Conservation (phyloP, 2,888 invertebrate species). For the Clostera curtula region DNA sequence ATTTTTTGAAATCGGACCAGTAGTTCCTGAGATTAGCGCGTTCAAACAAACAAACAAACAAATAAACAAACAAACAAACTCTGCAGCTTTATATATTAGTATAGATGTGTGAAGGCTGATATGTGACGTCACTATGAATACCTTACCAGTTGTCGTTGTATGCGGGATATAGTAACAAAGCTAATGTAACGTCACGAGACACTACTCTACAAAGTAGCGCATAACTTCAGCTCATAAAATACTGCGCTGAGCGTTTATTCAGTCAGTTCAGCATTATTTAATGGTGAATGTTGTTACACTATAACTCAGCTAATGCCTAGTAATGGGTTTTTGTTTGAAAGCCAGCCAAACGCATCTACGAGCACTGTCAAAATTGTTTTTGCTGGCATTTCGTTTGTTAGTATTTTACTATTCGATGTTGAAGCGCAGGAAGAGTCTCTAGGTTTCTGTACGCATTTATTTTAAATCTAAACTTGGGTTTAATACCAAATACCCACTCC, state of each 20-base stretch:
- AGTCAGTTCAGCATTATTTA: constrained; percentile 19
- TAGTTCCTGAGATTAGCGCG: too few relatives aligned
- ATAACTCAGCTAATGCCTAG: constrained; percentile 16
- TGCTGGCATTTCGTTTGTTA: constrained; percentile 10
- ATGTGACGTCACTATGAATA: too few relatives aligned
- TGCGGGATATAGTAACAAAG: too few relatives aligned
- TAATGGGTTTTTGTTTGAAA: constrained; percentile 23
- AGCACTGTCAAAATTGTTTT: constrained; percentile 18
- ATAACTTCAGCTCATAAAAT: constrained; percentile 13
- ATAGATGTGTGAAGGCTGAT: too few relatives aligned
- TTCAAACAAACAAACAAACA: too few relatives aligned
- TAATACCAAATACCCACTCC: too few relatives aligned
- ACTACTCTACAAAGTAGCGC: constrained; percentile 1
- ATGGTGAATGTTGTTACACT: constrained; percentile 15
- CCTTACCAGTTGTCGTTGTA: background rate
- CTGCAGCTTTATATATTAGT: too few relatives aligned
- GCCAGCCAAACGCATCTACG: constrained; percentile 17
- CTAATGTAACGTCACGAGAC: too few relatives aligned
- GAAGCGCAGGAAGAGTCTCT: constrained; percentile 1
- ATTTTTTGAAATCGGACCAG: too few relatives aligned
- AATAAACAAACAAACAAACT: too few relatives aligned
- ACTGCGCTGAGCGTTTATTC: constrained; percentile 9
- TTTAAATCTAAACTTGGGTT: too few relatives aligned
- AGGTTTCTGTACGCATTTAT: too few relatives aligned
- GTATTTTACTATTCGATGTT: constrained; percentile 8